These are phyloP conservation scores for Pithys albifrons DNA, from an alignment of 2,113 vertebrate genomes.

Conservation along the genomic window DNA sequence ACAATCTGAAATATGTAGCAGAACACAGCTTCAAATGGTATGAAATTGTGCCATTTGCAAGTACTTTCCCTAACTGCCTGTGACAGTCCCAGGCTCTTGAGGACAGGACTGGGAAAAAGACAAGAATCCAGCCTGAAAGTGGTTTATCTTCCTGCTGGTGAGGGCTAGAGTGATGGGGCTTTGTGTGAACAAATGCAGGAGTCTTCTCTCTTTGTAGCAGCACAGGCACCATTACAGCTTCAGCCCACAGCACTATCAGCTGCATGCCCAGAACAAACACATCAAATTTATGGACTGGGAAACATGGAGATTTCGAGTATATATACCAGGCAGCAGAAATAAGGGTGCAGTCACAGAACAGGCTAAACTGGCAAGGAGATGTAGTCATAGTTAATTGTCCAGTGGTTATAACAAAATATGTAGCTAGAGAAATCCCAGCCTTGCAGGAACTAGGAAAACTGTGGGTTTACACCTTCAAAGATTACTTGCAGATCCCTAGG, in stretches of 20 bases:
- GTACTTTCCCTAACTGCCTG: neutral
- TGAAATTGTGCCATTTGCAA: neutral
- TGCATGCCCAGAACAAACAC: neutral
- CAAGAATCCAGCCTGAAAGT: neutral
- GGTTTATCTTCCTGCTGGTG: neutral
- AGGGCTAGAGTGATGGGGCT: neutral
- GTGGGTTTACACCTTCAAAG: neutral
- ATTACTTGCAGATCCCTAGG: neutral
- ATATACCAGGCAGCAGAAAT: neutral
- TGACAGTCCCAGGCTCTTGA: neutral
- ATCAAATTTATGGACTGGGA: neutral
- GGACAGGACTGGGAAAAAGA: neutral
- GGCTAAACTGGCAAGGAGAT: neutral
- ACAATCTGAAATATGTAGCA: neutral
- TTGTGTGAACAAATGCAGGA: neutral
- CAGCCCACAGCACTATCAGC: neutral
- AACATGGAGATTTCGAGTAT: neutral
- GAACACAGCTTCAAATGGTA: neutral
- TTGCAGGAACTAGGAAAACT: neutral
- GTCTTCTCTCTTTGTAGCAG: neutral
- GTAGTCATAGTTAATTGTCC: neutral
- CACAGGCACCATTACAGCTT: neutral
- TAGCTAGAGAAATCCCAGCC: neutral
- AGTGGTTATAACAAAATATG: neutral
- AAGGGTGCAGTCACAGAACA: neutral